phyloP scores from a whole-genome alignment of 1,140 invertebrate genomes.

The Megalopta genalis region DNA sequence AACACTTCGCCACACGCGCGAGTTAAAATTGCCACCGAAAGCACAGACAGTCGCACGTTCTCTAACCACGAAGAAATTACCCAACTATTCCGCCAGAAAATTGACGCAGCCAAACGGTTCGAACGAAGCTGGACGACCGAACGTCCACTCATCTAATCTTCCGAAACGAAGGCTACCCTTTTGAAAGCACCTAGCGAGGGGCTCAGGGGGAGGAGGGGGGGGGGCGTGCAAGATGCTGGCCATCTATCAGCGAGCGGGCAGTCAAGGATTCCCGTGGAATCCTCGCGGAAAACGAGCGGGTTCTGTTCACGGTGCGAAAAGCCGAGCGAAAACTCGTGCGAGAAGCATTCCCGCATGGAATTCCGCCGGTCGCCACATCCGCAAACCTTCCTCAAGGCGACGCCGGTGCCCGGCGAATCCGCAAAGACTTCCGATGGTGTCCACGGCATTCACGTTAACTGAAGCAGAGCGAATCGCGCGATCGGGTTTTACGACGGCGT shows the following conservation, averaged over 20 bases:
- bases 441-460: slow-evolving; percentile 68
- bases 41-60: too few species aligned
- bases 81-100: too few species aligned
- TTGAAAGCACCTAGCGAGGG: too few species aligned
- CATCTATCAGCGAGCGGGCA: neutral
- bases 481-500: slow-evolving; percentile 53
- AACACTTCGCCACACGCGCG: too few species aligned
- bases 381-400: slow-evolving; percentile 62
- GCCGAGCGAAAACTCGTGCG: neutral
- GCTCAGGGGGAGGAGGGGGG: too few species aligned
- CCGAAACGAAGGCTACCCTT: too few species aligned
- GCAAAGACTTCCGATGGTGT: slow-evolving; percentile 65
- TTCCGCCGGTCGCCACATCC: slow-evolving; percentile 65
- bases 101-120: too few species aligned
- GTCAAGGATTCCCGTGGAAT: neutral
- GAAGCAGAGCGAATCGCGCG: slow-evolving; percentile 74
- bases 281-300: neutral
- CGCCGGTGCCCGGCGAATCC: slow-evolving; percentile 32
- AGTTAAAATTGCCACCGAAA: too few species aligned
- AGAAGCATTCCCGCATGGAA: slow-evolving; percentile 33
- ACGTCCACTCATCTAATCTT: too few species aligned
- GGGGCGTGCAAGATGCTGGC: neutral
- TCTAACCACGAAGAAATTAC: too few species aligned
- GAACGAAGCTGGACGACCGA: too few species aligned
- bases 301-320: neutral